These are phyloP conservation scores for Cercopithecus mona DNA, from an alignment of 2,113 vertebrate genomes.

Conservation along the genomic window DNA sequence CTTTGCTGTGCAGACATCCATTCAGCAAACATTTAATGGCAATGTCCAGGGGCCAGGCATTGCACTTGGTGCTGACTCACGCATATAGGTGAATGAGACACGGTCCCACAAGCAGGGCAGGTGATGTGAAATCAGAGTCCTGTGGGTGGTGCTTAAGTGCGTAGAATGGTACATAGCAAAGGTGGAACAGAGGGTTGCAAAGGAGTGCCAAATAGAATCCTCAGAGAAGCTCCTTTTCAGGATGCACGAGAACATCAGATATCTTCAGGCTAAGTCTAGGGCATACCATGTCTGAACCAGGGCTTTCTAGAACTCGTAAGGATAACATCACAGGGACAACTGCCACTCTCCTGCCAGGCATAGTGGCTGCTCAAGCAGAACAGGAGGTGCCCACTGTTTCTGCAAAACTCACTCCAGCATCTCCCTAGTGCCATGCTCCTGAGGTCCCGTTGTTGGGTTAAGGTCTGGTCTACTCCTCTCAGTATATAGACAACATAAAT, in stretches of 20 bases:
- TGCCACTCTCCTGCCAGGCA: background rate
- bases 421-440: background rate
- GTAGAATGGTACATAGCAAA: background rate
- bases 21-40: background rate
- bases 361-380: rapidly evolving
- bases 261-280: background rate
- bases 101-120: background rate
- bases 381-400: background rate
- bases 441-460: background rate
- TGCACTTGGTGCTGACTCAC: background rate
- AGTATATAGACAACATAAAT: conserved; percentile 40
- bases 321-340: background rate
- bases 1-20: rapidly evolving
- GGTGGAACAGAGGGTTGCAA: background rate
- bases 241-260: background rate
- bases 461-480: background rate
- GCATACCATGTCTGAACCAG: background rate
- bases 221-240: background rate
- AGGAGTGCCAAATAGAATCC: background rate
- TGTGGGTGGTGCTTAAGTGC: rapidly evolving
- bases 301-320: background rate
- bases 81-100: background rate
- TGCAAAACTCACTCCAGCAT: background rate
- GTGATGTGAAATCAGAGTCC: background rate
- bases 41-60: background rate